These are phyloP conservation scores for Megaceryle torquata DNA, from an alignment of 2,113 vertebrate species.

Conservation along the genomic window DNA sequence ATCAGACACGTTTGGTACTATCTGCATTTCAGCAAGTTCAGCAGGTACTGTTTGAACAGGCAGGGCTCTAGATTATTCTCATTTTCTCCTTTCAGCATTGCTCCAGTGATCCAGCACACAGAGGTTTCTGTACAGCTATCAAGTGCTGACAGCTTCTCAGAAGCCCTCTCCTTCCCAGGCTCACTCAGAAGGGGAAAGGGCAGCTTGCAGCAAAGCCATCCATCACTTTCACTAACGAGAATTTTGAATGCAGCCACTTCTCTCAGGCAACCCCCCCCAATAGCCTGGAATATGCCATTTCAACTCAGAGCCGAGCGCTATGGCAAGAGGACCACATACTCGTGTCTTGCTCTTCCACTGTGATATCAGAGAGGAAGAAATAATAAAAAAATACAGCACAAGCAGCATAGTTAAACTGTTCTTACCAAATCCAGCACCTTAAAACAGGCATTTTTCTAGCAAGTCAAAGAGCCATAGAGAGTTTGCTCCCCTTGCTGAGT, in stretches of 20 bases:
- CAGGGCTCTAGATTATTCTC: background rate
- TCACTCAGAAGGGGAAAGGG: background rate
- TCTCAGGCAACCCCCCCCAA: background rate
- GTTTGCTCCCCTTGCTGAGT: background rate
- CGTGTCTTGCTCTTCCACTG: background rate
- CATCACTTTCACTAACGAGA: background rate
- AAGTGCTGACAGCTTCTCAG: background rate
- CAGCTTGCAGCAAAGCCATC: background rate
- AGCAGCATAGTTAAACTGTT: background rate
- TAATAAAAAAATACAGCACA: background rate
- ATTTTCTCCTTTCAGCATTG: background rate
- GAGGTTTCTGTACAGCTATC: background rate
- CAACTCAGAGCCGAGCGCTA: accelerated
- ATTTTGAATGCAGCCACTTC: background rate
- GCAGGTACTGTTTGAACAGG: background rate
- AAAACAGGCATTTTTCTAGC: background rate
- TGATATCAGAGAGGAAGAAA: background rate
- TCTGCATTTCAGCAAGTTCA: background rate
- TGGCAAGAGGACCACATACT: background rate
- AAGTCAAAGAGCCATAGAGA: background rate
- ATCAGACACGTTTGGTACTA: background rate
- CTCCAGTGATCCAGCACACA: background rate
- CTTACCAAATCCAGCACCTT: background rate
- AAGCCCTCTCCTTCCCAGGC: background rate
- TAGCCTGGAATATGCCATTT: background rate